A percentile compares a stretch with the other conserved stretches of the same genome.
Conservation (phyloP, 2,113 vertebrate genomes). For the Aspidoscelis tigris region DNA sequence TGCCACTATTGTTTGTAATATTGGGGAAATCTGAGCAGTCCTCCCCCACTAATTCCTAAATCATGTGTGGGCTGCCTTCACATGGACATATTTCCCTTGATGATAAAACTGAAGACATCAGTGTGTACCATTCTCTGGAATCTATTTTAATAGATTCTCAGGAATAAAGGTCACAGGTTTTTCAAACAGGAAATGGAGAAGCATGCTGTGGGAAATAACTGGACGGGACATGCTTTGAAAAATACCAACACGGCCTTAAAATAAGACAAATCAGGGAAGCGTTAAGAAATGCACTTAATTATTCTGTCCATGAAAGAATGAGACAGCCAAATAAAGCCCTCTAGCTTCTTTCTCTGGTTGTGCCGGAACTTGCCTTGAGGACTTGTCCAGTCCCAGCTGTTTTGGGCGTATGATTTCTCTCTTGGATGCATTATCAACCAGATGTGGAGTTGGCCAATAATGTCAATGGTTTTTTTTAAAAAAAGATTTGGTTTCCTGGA, state of each 20-base stretch:
- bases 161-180: slow-evolving; percentile 48
- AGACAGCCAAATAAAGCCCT: background rate
- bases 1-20: background rate
- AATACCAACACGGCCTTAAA: slow-evolving; percentile 33
- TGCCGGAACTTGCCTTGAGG: background rate
- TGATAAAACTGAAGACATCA: slow-evolving; percentile 43
- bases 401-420: background rate
- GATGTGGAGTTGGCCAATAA: no score
- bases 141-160: slow-evolving; percentile 58
- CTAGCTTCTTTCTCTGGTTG: background rate
- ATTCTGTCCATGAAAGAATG: no score
- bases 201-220: slow-evolving; percentile 62
- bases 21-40: slow-evolving; percentile 22
- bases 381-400: background rate
- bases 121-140: slow-evolving; percentile 24
- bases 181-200: slow-evolving; percentile 61
- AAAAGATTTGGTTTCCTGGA: no score
- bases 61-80: slow-evolving; percentile 16
- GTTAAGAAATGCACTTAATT: slow-evolving; percentile 10
- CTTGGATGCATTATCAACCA: no score
- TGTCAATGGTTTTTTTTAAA: no score
- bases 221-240: slow-evolving; percentile 49
- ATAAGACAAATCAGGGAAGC: background rate
- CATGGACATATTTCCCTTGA: slow-evolving; percentile 44
- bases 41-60: slow-evolving; percentile 16